These are phyloP conservation scores for Heliconius hermathena DNA, from an alignment of 1,140 invertebrate genomes.

Conservation along the genomic window DNA sequence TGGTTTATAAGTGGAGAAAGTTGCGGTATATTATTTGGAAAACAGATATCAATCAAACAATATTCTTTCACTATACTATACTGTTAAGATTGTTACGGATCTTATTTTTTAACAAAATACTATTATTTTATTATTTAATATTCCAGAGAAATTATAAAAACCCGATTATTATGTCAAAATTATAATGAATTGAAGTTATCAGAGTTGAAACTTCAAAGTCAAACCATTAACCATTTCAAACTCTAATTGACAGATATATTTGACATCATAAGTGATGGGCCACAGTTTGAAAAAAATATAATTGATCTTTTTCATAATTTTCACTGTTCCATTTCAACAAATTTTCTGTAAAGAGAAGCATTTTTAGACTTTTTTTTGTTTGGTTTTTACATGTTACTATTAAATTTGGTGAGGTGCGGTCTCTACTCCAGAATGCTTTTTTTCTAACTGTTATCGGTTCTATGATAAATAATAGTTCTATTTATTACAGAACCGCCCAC, in stretches of 20 bases:
- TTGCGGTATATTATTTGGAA: not conserved
- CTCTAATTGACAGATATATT: not conserved
- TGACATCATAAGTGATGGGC: not conserved
- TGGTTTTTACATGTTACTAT: no score
- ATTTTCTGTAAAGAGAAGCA: no score
- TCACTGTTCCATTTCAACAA: no score
- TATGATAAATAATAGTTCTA: no score
- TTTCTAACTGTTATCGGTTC: no score
- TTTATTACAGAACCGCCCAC: no score
- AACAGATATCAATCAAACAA: not conserved
- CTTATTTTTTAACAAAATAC: not conserved
- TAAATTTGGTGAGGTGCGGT: no score
- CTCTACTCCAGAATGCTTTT: no score
- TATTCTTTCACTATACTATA: not conserved
- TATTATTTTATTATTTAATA: not conserved
- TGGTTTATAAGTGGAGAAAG: constrained; percentile 4
- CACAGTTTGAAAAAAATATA: not conserved
- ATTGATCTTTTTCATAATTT: no score
- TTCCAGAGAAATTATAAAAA: not conserved
- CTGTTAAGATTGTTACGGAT: not conserved
- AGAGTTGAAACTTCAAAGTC: constrained; percentile 2
- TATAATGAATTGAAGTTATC: constrained; percentile 11
- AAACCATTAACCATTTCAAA: not conserved
- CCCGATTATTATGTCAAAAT: not conserved
- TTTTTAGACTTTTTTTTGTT: no score